phyloP scores from a whole-genome alignment of 2,888 invertebrate genomes.

The Sycophila texana region DNA sequence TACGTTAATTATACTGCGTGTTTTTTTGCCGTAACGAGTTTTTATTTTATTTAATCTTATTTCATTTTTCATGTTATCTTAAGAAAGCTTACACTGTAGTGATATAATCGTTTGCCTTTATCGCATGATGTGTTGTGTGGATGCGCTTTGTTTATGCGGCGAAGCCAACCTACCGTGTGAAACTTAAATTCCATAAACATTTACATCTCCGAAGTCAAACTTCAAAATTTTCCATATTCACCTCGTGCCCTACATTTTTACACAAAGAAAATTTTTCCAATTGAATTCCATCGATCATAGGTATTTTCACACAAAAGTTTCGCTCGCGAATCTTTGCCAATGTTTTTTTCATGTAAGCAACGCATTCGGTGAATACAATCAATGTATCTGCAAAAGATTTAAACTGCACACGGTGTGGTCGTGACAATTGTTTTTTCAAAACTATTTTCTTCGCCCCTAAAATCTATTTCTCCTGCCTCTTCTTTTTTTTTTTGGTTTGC shows the following conservation, averaged over 20 bases:
- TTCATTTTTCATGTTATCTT: conserved; percentile 60
- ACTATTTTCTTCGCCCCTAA: conserved; percentile 1
- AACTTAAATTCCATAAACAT: neutral
- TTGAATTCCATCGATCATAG: neutral
- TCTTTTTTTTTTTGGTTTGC: neutral
- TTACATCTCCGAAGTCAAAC: too few relatives aligned
- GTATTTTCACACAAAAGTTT: neutral
- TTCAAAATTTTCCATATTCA: too few relatives aligned
- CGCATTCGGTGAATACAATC: too few relatives aligned
- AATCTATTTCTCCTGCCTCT: neutral
- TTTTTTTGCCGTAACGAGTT: conserved; percentile 13
- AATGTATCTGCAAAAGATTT: too few relatives aligned
- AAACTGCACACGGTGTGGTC: neutral
- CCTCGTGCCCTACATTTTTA: too few relatives aligned
- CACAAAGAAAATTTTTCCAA: too few relatives aligned
- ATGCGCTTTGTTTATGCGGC: conserved; percentile 45
- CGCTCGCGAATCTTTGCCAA: too few relatives aligned
- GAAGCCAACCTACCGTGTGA: conserved; percentile 13
- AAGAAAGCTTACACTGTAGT: conserved; percentile 74
- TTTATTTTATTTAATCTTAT: neutral
- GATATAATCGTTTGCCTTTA: conserved; percentile 72
- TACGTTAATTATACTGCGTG: conserved; percentile 46
- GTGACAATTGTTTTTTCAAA: neutral
- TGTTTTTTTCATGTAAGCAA: too few relatives aligned
- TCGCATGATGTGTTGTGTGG: conserved; percentile 56